Evolutionary conservation across 2,888 invertebrate species (phyloP), one percentile per base, ranked within the genome.

Genomic region (Melipona beecheii): DNA sequence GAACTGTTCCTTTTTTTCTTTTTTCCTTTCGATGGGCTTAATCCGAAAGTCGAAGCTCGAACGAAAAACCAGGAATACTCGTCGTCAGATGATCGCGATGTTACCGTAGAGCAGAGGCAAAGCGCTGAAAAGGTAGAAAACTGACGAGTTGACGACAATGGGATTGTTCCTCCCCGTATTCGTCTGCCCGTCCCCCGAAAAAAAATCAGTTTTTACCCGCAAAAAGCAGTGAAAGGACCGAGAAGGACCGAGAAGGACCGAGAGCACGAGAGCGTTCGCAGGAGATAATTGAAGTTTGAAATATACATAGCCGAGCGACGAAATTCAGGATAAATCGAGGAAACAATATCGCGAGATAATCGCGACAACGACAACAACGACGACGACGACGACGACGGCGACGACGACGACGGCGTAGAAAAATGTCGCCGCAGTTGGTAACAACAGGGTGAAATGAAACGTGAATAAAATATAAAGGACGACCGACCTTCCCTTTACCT

Each of bases 401-500:
- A 43, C 43, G 9, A 43, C 43, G 43, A 43, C 43, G 11, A 43
- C 24, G 24, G n/a, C 36, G 69, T 58, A 2, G 70, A n/a, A 84
- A 68, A 74, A 68, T 70, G 72, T 43, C 31, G 50, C 52, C 73
- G 74, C 71, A n/a, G 54, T 69, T 74, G 17, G 56, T 74, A 78
- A 72, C 68, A 64, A 71, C 58, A 36, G 71, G 76, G 65, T 76
- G 87, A 89, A 90, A 90, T 90, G 92, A 89, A 89, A 87, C 87
- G 86, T 90, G 91, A 92, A 92, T 92, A 92, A 92, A 91, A 89
- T 88, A 92, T 90, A 90, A 90, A 88, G 88, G 86, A 88, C 43
- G 43, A 43, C 36, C 43, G 43, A 9, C 75, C 70, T 58, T 66
- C 71, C 49, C 73, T 83, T 77, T 54, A 66, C 72, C 31, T 73